phyloP scores from a whole-genome alignment of 1,140 invertebrate species.

The Aphidius gifuensis region DNA sequence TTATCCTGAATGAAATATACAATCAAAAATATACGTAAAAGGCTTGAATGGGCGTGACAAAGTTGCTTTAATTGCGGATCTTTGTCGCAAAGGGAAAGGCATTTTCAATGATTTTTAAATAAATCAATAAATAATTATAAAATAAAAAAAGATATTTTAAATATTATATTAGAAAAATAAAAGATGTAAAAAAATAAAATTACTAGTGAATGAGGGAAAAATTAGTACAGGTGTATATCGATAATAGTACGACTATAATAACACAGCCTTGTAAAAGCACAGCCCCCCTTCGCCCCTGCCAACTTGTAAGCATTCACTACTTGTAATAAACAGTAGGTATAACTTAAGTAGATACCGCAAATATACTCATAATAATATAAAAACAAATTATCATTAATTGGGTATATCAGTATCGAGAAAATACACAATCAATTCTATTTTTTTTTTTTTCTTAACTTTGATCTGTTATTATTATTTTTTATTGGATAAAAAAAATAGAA shows the following conservation, averaged over 20 bases:
- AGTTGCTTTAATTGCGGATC: constrained; percentile 32
- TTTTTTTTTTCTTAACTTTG: background rate
- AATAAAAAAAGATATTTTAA: no score
- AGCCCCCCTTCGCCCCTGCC: no score
- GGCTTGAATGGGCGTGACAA: constrained; percentile 20
- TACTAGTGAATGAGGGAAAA: background rate
- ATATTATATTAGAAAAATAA: no score
- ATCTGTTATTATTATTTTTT: background rate
- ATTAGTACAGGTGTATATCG: constrained; percentile 17
- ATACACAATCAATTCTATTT: background rate
- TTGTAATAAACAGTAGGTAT: constrained; percentile 1
- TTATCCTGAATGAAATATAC: no score
- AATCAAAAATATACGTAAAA: background rate
- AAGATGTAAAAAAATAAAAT: no score
- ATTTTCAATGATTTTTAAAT: background rate
- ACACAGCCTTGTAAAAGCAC: constrained; percentile 22
- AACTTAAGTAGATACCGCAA: background rate
- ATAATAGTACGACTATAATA: constrained; percentile 41
- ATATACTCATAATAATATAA: background rate
- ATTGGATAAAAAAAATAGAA: background rate
- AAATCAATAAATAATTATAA: background rate
- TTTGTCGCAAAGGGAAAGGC: constrained; percentile 13
- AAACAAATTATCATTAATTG: background rate
- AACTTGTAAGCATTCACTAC: no score
- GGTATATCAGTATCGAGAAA: background rate